Evolutionary conservation across 1,140 invertebrate species (phyloP).

Genomic region (Hestina assimilis): DNA sequence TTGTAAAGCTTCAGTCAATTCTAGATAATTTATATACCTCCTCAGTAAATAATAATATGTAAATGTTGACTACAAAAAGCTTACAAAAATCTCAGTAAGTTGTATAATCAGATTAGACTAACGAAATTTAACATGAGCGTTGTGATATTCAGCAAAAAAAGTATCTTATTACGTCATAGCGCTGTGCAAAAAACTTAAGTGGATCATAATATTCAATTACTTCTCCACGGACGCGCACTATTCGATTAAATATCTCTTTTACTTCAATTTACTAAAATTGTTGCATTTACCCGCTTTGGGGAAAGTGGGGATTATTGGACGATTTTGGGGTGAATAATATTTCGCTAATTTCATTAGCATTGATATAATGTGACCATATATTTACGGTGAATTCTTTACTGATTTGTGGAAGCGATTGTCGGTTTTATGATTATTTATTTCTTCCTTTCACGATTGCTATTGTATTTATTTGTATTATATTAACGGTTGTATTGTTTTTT

Average conservation of each 20-base stretch:
- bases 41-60: too few relatives aligned
- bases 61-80: too few relatives aligned
- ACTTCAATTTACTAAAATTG: constrained; percentile 41
- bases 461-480: too few relatives aligned
- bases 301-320: constrained; percentile 49
- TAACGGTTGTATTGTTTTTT: too few relatives aligned
- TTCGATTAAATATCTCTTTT: constrained; percentile 40
- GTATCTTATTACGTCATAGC: constrained; percentile 2
- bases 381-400: not conserved
- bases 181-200: constrained; percentile 27
- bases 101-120: too few relatives aligned
- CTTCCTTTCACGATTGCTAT: too few relatives aligned
- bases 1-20: too few relatives aligned
- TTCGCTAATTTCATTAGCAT: constrained; percentile 56
- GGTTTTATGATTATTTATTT: too few relatives aligned
- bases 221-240: constrained; percentile 17
- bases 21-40: too few relatives aligned
- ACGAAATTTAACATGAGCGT: too few relatives aligned
- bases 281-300: constrained; percentile 56
- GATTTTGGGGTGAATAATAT: constrained; percentile 54
- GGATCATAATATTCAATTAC: constrained; percentile 34
- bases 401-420: not conserved
- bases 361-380: constrained; percentile 17
- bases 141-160: not conserved
- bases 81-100: too few relatives aligned